phyloP scores from a whole-genome alignment of 2,888 invertebrate species.

The Lasioglossum calceatum region DNA sequence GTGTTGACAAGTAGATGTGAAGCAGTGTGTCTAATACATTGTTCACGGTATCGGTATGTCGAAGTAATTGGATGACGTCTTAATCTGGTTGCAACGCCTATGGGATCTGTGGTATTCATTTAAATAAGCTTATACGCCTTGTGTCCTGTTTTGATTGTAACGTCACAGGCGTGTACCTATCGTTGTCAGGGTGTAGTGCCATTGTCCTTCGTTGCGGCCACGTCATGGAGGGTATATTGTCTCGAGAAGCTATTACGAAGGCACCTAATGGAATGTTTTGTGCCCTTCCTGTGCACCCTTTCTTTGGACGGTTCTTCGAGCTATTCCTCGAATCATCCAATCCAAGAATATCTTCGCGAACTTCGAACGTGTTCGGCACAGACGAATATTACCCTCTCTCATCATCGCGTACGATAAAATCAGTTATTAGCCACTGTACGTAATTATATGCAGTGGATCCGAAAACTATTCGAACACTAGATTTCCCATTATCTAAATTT shows the following conservation, averaged over 20 bases:
- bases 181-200: slow-evolving; percentile 8
- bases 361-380: neutral
- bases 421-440: no score
- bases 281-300: neutral
- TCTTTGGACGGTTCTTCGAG: neutral
- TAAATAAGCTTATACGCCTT: slow-evolving; percentile 3
- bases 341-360: neutral
- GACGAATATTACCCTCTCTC: neutral
- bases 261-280: slow-evolving; percentile 18
- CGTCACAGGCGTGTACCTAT: slow-evolving; percentile 5
- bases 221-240: slow-evolving; percentile 6
- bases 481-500: no score
- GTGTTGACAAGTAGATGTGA: neutral
- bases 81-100: neutral
- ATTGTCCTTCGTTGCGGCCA: slow-evolving; percentile 3
- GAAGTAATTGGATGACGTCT: slow-evolving; percentile 10
- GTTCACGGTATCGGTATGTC: neutral
- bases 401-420: neutral
- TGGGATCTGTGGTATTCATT: slow-evolving; percentile 5
- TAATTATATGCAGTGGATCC: no score
- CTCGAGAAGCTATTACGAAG: slow-evolving; percentile 16
- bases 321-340: slow-evolving; percentile 1
- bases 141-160: slow-evolving; percentile 13
- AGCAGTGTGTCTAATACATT: neutral
- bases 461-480: no score